Evolutionary conservation across 2,797 vertebrate genomes (phyloP).

Genomic region (Glyptemys insculpta): DNA sequence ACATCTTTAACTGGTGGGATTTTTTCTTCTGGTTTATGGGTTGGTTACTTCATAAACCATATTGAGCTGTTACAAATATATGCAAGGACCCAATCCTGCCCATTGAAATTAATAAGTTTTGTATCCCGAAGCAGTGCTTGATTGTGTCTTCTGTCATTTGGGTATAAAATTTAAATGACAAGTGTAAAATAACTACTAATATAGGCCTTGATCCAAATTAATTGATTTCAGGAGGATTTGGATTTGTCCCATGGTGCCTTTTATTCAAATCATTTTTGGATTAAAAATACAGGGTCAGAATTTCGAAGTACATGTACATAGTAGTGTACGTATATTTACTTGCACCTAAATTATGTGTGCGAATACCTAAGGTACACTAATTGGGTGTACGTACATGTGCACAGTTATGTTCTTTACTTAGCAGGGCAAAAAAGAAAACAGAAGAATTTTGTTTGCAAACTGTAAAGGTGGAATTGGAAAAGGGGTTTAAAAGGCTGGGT

Average conservation of each 20-base stretch:
- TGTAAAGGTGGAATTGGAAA: background rate
- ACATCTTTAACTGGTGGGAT: constrained; percentile 40
- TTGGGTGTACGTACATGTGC: background rate
- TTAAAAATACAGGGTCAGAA: background rate
- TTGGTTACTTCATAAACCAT: constrained; percentile 16
- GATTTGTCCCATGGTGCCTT: background rate
- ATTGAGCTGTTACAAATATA: constrained; percentile 31
- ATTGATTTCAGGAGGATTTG: background rate
- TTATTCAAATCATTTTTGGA: background rate
- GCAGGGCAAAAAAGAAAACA: background rate
- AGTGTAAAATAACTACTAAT: constrained; percentile 5
- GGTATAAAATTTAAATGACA: background rate
- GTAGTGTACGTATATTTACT: background rate
- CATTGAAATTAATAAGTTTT: background rate
- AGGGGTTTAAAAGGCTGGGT: background rate
- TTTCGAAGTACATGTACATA: background rate
- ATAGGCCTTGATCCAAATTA: background rate
- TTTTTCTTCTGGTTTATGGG: constrained; percentile 52
- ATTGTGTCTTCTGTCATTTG: constrained; percentile 56
- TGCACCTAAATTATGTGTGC: background rate
- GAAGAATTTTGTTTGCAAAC: background rate
- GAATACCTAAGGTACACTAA: background rate
- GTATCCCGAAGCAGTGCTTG: background rate
- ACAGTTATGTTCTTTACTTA: background rate
- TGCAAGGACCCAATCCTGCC: constrained; percentile 20